Evolutionary conservation across 2,888 invertebrate genomes (phyloP).

Genomic region (Neria commutata): DNA sequence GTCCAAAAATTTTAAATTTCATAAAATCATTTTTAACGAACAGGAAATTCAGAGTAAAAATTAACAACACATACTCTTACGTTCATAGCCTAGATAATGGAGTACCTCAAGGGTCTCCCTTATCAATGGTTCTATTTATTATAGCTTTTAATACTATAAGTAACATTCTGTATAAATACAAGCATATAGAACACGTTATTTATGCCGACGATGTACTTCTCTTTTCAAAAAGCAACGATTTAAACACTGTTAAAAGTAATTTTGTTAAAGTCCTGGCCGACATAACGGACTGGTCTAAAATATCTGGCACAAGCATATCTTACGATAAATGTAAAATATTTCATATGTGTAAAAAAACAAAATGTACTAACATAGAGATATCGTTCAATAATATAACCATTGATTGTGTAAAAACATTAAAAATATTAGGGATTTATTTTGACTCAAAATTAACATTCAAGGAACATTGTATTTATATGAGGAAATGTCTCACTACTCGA

Average conservation of each 20-base stretch:
- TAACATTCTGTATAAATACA: constrained; percentile 15
- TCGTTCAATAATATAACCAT: neutral
- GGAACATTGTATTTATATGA: constrained; percentile 12
- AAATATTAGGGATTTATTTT: constrained; percentile 11
- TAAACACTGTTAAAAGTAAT: too few relatives aligned
- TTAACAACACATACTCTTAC: neutral
- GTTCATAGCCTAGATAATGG: neutral
- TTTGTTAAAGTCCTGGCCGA: too few relatives aligned
- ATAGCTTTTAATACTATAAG: constrained; percentile 11
- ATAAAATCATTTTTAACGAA: constrained; percentile 3
- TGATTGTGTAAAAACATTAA: neutral
- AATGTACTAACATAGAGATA: neutral
- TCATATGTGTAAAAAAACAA: constrained; percentile 17
- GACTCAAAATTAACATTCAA: constrained; percentile 11
- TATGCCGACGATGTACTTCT: constrained; percentile 18
- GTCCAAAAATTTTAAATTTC: constrained; percentile 6
- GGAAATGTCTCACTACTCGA: constrained; percentile 14
- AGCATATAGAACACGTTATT: constrained; percentile 11
- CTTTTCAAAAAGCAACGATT: too few relatives aligned
- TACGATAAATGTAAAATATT: constrained; percentile 20
- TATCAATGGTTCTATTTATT: constrained; percentile 10
- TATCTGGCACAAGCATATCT: too few relatives aligned
- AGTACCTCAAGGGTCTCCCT: constrained; percentile 3
- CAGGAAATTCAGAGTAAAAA: constrained; percentile 6
- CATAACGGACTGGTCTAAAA: too few relatives aligned